Evolutionary conservation across 2,113 vertebrate genomes (phyloP).

Genomic region (Paramormyrops kingsleyae): DNA sequence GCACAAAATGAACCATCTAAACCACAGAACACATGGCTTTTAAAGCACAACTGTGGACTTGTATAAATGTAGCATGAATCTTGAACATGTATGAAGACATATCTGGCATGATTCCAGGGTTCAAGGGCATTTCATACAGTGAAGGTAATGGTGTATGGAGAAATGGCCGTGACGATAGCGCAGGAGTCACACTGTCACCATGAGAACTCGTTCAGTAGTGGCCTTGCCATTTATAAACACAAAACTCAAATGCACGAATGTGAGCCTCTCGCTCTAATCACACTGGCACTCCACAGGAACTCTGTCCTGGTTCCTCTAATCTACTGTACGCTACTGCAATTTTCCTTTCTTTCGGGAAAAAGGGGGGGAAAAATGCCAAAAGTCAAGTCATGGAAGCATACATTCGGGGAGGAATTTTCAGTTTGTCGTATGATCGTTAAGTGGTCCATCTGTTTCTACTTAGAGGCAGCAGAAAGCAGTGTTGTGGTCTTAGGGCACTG

Average conservation of each 20-base stretch:
- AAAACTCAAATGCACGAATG: not conserved
- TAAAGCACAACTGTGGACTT: not conserved
- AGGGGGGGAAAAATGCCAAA: not conserved
- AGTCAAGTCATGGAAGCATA: not conserved
- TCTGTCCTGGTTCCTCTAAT: not conserved
- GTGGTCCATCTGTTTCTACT: conserved; percentile 21
- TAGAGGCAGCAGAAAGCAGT: not conserved
- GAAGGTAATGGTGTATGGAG: not conserved
- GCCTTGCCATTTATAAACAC: not conserved
- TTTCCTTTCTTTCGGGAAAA: not conserved
- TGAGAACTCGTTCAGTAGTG: not conserved
- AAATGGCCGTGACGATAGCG: not conserved
- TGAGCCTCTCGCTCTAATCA: not conserved
- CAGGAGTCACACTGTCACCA: not conserved
- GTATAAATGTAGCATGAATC: not conserved
- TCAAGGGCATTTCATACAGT: not conserved
- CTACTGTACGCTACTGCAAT: not conserved
- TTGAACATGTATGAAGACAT: not conserved
- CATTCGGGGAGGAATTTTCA: conserved; percentile 5
- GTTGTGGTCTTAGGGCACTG: conserved; percentile 2
- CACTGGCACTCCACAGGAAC: not conserved
- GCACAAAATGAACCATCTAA: not conserved
- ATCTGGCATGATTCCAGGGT: not conserved
- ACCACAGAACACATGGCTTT: not conserved
- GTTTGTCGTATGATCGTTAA: conserved; percentile 6